These are phyloP conservation scores for Reticulitermes lucifugus DNA, from an alignment of 2,888 invertebrate genomes.

Conservation along the genomic window DNA sequence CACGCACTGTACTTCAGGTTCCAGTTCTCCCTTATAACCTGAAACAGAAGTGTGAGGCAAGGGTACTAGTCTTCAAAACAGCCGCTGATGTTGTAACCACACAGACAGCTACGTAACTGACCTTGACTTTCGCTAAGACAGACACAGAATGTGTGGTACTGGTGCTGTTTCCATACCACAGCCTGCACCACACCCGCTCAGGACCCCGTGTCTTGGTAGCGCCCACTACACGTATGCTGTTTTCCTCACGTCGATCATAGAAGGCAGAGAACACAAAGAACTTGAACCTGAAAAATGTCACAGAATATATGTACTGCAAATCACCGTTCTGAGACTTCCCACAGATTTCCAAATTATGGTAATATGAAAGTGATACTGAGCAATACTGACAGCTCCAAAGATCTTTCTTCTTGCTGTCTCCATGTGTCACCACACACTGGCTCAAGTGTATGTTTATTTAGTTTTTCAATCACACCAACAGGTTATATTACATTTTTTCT, in stretches of 20 bases:
- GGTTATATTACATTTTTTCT: no score
- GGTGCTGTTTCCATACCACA: constrained; percentile 71
- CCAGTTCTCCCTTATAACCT: constrained; percentile 94
- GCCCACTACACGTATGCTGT: constrained; percentile 80
- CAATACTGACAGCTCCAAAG: no score
- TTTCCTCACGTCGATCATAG: constrained; percentile 75
- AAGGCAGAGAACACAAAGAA: constrained; percentile 94
- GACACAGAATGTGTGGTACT: constrained; percentile 68
- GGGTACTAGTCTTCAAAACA: no score
- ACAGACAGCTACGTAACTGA: constrained; percentile 58
- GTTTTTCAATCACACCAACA: no score
- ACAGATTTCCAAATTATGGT: no score
- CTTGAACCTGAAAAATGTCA: constrained; percentile 72
- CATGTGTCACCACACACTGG: no score
- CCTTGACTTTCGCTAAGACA: constrained; percentile 81
- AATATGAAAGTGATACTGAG: no score
- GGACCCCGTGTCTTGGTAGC: constrained; percentile 89
- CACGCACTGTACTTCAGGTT: constrained; percentile 92
- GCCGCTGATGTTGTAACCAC: no score
- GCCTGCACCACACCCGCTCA: constrained; percentile 83
- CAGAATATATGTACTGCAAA: no score
- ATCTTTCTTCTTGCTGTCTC: no score
- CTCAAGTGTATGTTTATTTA: no score
- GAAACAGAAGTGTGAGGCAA: constrained; percentile 51
- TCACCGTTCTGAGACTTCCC: no score